These are phyloP conservation scores for Andrena bucephala DNA, from an alignment of 2,888 invertebrate genomes.

Conservation along the genomic window DNA sequence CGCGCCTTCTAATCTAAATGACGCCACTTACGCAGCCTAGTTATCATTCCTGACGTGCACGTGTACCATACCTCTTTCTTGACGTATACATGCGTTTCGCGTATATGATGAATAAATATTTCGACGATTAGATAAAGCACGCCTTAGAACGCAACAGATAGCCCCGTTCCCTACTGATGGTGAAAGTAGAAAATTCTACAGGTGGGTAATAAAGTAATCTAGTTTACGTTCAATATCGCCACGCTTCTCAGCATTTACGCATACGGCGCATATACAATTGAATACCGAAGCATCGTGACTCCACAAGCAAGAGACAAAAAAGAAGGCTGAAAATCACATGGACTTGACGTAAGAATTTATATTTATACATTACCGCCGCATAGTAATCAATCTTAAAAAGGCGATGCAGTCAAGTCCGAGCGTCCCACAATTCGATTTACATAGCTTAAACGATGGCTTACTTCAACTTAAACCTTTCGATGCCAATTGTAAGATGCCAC, in stretches of 20 bases:
- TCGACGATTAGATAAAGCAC: slow-evolving; percentile 71
- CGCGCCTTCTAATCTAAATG: slow-evolving; percentile 53
- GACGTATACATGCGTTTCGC: slow-evolving; percentile 57
- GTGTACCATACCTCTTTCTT: slow-evolving; percentile 57
- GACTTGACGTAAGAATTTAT: neutral
- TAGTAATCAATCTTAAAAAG: neutral
- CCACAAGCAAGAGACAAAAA: neutral
- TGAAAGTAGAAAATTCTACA: slow-evolving; percentile 47
- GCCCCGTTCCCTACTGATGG: slow-evolving; percentile 61
- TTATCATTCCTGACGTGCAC: slow-evolving; percentile 61
- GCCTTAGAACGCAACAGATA: slow-evolving; percentile 62
- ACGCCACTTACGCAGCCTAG: slow-evolving; percentile 46
- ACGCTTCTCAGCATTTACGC: neutral
- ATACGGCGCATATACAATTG: neutral
- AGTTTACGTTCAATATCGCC: slow-evolving; percentile 3
- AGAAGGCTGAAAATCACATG: neutral
- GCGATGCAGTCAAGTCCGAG: neutral
- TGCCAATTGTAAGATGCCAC: too few species aligned
- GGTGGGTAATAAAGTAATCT: slow-evolving; percentile 16
- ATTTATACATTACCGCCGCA: neutral
- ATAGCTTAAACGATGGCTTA: neutral
- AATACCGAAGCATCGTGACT: neutral
- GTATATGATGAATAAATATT: slow-evolving; percentile 61
- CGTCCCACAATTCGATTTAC: neutral
- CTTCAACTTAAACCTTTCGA: neutral